phyloP scores from a whole-genome alignment of 2,797 vertebrate species.

The Ceryle rudis region DNA sequence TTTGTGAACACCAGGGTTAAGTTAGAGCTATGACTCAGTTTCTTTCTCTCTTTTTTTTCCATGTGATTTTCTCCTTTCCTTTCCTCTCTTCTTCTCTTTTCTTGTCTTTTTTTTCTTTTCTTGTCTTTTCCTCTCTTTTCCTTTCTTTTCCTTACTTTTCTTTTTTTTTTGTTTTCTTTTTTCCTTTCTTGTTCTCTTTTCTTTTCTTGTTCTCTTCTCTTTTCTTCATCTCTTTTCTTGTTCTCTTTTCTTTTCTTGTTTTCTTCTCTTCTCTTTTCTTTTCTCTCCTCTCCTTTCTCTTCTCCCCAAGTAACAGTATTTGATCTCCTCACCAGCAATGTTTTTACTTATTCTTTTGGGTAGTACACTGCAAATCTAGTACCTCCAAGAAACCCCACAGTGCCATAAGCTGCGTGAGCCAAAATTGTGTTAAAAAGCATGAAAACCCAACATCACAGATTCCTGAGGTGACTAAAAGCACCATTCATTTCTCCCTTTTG shows the following conservation, averaged over 20 bases:
- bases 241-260: no score
- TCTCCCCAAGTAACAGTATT: background rate
- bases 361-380: background rate
- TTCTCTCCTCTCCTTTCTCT: no score
- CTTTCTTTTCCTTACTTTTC: no score
- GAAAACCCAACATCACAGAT: background rate
- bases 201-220: no score
- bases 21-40: background rate
- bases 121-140: no score
- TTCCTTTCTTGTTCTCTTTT: no score
- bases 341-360: background rate
- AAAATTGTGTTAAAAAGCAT: background rate
- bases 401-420: accelerated
- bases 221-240: no score
- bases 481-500: background rate
- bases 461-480: background rate
- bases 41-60: background rate
- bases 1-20: background rate
- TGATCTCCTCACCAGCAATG: background rate
- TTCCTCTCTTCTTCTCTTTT: no score
- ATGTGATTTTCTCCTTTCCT: no score
- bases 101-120: no score
- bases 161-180: no score
- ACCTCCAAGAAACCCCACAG: background rate
- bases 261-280: no score